Evolutionary conservation across 2,113 vertebrate genomes (phyloP).

Genomic region (Petromus typicus): DNA sequence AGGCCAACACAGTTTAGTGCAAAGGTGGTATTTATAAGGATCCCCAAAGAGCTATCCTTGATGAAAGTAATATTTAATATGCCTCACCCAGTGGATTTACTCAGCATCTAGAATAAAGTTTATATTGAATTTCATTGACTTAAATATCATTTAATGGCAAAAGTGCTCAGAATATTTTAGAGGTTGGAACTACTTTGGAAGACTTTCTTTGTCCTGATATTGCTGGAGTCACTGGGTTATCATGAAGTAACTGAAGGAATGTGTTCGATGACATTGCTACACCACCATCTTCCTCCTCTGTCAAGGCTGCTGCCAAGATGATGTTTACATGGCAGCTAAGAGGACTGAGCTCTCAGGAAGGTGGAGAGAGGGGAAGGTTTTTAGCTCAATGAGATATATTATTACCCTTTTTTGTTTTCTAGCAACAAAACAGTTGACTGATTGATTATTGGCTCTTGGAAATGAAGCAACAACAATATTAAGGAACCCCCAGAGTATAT

Average conservation of each 20-base stretch:
- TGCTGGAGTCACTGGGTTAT: neutral
- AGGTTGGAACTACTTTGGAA: neutral
- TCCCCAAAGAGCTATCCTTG: neutral
- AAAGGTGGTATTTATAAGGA: neutral
- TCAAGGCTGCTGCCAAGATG: neutral
- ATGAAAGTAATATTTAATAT: neutral
- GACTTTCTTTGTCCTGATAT: neutral
- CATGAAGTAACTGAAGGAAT: neutral
- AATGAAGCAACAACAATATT: neutral
- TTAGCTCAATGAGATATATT: neutral
- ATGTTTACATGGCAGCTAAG: neutral
- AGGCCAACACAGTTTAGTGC: neutral
- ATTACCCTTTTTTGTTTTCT: neutral
- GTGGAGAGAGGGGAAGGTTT: neutral
- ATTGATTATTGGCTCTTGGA: neutral
- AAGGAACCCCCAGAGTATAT: neutral
- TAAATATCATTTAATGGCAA: neutral
- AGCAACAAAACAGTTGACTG: neutral
- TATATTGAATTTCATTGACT: neutral
- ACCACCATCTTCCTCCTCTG: fast-evolving
- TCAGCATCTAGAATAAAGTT: neutral
- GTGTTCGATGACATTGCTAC: fast-evolving
- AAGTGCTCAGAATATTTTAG: neutral
- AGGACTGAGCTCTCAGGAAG: neutral
- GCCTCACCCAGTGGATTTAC: neutral